Percentiles rank a stretch among this genome's conserved stretches.
Evolutionary conservation across 2,888 invertebrate genomes (phyloP).

Genomic region (Tipula vernalis): DNA sequence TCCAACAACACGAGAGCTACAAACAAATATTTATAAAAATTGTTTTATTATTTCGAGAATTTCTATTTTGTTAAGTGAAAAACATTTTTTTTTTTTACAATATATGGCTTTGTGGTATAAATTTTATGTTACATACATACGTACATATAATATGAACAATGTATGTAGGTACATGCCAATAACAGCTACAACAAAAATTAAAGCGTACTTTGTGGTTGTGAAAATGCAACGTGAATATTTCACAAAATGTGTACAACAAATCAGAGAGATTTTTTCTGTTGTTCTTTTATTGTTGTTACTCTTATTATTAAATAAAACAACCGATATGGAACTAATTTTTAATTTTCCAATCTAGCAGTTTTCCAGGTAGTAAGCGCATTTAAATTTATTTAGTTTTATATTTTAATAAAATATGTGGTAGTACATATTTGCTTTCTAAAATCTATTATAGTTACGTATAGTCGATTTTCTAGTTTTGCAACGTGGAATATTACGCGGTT

Average conservation of each 20-base stretch:
- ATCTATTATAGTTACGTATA: too few relatives aligned
- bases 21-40: neutral
- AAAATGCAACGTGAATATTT: neutral
- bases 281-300: neutral
- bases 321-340: neutral
- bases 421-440: too few relatives aligned
- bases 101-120: neutral
- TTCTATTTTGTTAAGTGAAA: neutral
- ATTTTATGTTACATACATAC: neutral
- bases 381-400: neutral
- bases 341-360: neutral
- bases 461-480: too few relatives aligned
- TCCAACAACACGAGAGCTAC: neutral
- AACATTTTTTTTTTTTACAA: neutral
- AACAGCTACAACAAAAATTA: neutral
- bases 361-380: neutral
- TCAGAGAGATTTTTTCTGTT: neutral
- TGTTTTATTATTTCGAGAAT: neutral
- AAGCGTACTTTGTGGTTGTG: neutral
- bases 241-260: neutral
- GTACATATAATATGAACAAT: neutral
- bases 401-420: neutral
- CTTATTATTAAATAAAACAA: neutral
- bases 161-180: neutral
- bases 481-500: too few relatives aligned